A percentile compares a stretch with the other conserved stretches of the same genome.
phyloP scores from a whole-genome alignment of 1,140 invertebrate genomes.

The Drosophila willistoni region DNA sequence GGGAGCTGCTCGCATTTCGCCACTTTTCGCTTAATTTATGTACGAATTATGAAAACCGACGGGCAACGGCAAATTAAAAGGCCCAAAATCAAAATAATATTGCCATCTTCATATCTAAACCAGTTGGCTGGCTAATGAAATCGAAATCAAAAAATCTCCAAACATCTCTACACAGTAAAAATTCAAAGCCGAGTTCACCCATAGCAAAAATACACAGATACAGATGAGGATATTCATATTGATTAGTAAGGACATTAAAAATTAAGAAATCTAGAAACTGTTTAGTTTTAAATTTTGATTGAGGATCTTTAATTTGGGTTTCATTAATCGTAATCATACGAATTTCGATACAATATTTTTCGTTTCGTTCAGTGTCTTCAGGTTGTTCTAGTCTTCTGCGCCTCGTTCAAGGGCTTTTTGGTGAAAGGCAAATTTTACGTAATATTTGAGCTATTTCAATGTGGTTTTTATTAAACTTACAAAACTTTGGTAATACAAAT shows the following conservation, averaged over 20 bases:
- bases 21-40: slow-evolving; percentile 55
- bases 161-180: neutral
- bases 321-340: too few relatives aligned
- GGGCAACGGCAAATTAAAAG: slow-evolving; percentile 1
- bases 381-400: slow-evolving; percentile 27
- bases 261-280: too few relatives aligned
- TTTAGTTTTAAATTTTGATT: too few relatives aligned
- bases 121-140: slow-evolving; percentile 8
- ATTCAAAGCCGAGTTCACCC: too few relatives aligned
- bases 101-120: neutral
- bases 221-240: too few relatives aligned
- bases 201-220: too few relatives aligned
- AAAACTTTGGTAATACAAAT: slow-evolving; percentile 61
- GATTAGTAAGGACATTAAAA: too few relatives aligned
- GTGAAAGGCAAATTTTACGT: slow-evolving; percentile 59
- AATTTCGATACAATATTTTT: too few relatives aligned
- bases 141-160: neutral
- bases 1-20: slow-evolving; percentile 59
- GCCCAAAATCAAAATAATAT: neutral
- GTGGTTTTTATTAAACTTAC: slow-evolving; percentile 52
- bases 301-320: too few relatives aligned
- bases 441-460: slow-evolving; percentile 29
- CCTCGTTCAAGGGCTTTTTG: slow-evolving; percentile 46
- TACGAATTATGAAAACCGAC: slow-evolving; percentile 45
- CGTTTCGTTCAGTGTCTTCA: slow-evolving; percentile 7